Base-by-base conservation (phyloP, 2,797 vertebrate species). In the Alfaro cultratus region DNA sequence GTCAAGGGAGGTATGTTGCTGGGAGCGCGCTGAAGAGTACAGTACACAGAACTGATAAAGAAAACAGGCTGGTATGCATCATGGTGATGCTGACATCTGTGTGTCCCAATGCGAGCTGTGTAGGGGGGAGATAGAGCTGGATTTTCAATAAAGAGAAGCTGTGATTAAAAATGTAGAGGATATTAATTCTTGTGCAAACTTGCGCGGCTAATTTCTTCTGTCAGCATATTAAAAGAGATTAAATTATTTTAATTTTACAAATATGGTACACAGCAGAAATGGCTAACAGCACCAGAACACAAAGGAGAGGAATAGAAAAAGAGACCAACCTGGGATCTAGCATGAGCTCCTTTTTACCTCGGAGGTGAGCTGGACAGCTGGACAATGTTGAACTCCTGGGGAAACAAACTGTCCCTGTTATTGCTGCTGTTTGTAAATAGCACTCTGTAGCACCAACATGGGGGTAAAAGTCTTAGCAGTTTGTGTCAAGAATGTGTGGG, bases 1-100 rank as follows among this genome's bases (percentile, higher is more conserved):
- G 94, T 92, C 93, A 82, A 81, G 91, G 93, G 93, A 93, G 91
- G 91, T 81, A 73, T 87, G 92, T 91, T 84, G 92, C 94, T 93
- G 90, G 83, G 83, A 92, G 94, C 86, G 45, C 85, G 88, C 81
- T 77, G 86, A 83, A 73, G 73, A 84, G 86, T 91, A 92, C 92
- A 91, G 90, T 92, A 89, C 74, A 46, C 85, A 62, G 86, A 80
- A 70, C 87, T 87, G 92, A 93, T 93, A 88, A 92, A 90, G 89
- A 89, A 92, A 91, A 76, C 83, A 86, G 71, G 80, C 87, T 34
- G 85, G 82, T 84, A 88, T 93, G 89, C 86, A 89, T 92, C 89
- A 90, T 36, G 81, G 68, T 86, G 62, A 76, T 82, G 8, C 87
- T 81, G 87, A 91, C 91, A 90, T 92, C 87, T 89, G 86, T 75